Evolutionary conservation across 2,113 vertebrate species (phyloP).

Genomic region (Chinchilla lanigera): DNA sequence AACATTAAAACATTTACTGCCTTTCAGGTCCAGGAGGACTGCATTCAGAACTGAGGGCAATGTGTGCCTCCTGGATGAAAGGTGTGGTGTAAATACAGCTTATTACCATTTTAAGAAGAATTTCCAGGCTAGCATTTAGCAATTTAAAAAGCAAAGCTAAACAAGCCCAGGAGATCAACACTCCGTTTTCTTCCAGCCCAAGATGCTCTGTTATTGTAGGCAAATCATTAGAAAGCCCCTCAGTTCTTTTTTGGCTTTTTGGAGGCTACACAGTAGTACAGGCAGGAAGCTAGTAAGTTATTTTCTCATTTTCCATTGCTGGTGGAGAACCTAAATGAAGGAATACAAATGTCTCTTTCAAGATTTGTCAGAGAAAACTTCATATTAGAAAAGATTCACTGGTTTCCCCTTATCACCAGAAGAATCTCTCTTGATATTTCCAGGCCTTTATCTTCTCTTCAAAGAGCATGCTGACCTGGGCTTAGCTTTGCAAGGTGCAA

Average conservation of each 20-base stretch:
- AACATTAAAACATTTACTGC: conserved; percentile 54
- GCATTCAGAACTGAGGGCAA: conserved; percentile 46
- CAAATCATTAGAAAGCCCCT: conserved; percentile 31
- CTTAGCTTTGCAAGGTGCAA: conserved; percentile 53
- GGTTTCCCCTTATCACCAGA: conserved; percentile 56
- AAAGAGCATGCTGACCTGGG: conserved; percentile 51
- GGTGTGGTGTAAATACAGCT: conserved; percentile 63
- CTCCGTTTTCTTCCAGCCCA: conserved; percentile 47
- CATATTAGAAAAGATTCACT: conserved; percentile 61
- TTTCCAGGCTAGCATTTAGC: conserved; percentile 74
- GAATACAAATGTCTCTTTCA: conserved; percentile 69
- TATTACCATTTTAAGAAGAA: conserved; percentile 76
- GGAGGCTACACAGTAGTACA: not conserved
- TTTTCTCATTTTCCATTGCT: conserved; percentile 50
- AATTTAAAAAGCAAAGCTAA: conserved; percentile 77
- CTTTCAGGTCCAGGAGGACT: conserved; percentile 57
- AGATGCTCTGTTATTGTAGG: conserved; percentile 44
- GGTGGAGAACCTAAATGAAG: conserved; percentile 64
- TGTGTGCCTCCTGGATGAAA: conserved; percentile 56
- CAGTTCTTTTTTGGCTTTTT: conserved; percentile 10
- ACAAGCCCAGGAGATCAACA: conserved; percentile 60
- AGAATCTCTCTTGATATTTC: conserved; percentile 71
- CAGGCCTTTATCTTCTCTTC: conserved; percentile 69
- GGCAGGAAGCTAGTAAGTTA: not conserved
- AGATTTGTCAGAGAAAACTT: conserved; percentile 70